Base-by-base conservation (phyloP, 2,113 vertebrate genomes). In the Monarcha castaneiventris region DNA sequence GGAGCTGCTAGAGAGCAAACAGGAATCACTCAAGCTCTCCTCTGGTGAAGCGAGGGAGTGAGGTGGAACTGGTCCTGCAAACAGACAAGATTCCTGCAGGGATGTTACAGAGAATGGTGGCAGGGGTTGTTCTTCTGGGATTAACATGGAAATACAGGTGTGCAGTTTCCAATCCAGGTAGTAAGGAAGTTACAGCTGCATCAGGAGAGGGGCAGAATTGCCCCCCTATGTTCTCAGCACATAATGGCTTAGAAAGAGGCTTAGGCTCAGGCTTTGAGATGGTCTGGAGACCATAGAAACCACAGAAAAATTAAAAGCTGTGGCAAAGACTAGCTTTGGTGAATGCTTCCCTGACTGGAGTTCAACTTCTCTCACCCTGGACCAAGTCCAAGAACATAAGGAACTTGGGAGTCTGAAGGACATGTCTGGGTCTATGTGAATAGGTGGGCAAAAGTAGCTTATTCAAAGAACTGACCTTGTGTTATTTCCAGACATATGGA, bases 321-420 rank as follows among this genome's bases (percentile, higher is more conserved):
- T 3, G 5, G 76, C 52, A n/a, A 27, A n/a, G 8, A 30, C 66
- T 69, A 29, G 29, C 56, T 58, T 75, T 56, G 39, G 48, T 87
- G 64, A 62, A n/a, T 67, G 44, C 27, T 5, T 11, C 13, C 33
- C 7, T 75, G 25, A 27, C 59, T 41, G 16, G 66, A 78, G 73
- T 84, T 55, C 32, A n/a, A 75, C 79, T 78, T 73, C 33, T 56
- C 39, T 88, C 48, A 76, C 39, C 27, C 63, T 96, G 94, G 92
- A 73, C 48, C 25, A 63, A 74, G 64, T 83, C 93, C 95, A 90
- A 44, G 64, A 74, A 55, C 67, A 67, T 51, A 69, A 84, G n/a
- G 67, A 90, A 35, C 59, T n/a, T 86, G 48, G 51, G 88, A 87
- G 49, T 89, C 68, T 90, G 64, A 95, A 94, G 87, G 92, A 71